These are phyloP conservation scores for Platypus cylindrus DNA, from an alignment of 2,888 invertebrate genomes.

Conservation along the genomic window DNA sequence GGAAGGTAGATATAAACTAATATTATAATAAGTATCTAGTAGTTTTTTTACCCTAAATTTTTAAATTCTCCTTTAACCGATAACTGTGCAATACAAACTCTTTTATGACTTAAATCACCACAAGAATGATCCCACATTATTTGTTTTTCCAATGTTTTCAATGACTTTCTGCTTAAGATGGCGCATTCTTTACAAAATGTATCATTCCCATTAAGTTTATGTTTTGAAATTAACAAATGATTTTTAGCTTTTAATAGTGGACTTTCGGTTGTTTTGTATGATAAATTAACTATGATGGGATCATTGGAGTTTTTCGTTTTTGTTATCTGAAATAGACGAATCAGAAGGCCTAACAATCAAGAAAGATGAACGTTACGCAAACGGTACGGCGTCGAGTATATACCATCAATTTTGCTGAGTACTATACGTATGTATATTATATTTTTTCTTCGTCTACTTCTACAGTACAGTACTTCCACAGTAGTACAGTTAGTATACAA, in stretches of 20 bases:
- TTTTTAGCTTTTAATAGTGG: slow-evolving; percentile 1
- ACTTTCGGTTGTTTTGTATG: slow-evolving; percentile 4
- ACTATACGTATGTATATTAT: no score
- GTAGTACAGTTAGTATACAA: no score
- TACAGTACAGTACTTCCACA: no score
- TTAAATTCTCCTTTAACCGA: slow-evolving; percentile 7
- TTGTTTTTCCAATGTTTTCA: neutral
- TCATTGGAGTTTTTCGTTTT: slow-evolving; percentile 4
- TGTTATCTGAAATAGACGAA: slow-evolving; percentile 1
- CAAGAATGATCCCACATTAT: slow-evolving; percentile 8
- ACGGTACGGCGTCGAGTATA: no score
- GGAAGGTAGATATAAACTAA: neutral
- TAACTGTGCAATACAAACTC: slow-evolving; percentile 6
- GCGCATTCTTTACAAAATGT: slow-evolving; percentile 24
- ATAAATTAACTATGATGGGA: slow-evolving; percentile 4
- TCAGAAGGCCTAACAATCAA: neutral
- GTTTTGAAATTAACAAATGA: neutral
- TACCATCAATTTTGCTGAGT: no score
- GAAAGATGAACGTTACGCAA: neutral
- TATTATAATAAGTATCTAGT: neutral
- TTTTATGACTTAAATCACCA: slow-evolving; percentile 1
- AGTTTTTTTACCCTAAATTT: slow-evolving; percentile 11
- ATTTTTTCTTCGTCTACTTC: no score
- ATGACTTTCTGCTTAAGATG: slow-evolving; percentile 6
- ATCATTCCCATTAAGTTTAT: slow-evolving; percentile 18